Conservation (phyloP, 2,113 vertebrate genomes). For the Reinhardtius hippoglossoides region DNA sequence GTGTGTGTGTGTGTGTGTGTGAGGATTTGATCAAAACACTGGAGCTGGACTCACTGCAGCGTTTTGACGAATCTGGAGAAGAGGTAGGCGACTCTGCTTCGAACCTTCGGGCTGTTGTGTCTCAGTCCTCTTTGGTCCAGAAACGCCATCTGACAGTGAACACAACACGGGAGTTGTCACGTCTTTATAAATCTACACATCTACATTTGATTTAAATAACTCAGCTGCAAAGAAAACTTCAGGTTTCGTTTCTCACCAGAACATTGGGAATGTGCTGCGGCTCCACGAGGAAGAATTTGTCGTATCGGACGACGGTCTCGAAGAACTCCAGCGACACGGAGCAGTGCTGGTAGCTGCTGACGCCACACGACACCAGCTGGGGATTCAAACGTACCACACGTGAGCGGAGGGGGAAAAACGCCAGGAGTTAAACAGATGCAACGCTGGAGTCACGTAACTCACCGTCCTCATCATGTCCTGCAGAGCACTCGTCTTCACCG, state of each 20-base stretch:
- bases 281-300: slow-evolving; percentile 97
- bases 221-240: no score
- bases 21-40: not conserved
- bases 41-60: slow-evolving; percentile 89
- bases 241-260: slow-evolving; percentile 82
- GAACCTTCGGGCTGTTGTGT: slow-evolving; percentile 94
- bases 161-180: not conserved
- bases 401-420: not conserved
- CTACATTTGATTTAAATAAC: no score
- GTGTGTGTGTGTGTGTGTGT: no score
- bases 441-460: slow-evolving; percentile 40
- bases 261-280: slow-evolving; percentile 95
- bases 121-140: slow-evolving; percentile 96
- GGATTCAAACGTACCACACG: not conserved
- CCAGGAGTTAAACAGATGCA: not conserved
- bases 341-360: slow-evolving; percentile 94
- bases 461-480: slow-evolving; percentile 99
- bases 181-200: no score
- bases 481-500: slow-evolving; percentile 91
- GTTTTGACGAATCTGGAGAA: slow-evolving; percentile 98
- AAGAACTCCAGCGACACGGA: slow-evolving; percentile 97
- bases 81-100: slow-evolving; percentile 95
- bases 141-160: slow-evolving; percentile 91
- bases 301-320: slow-evolving; percentile 95
- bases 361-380: slow-evolving; percentile 93